phyloP scores from a whole-genome alignment of 2,797 vertebrate genomes.

The Tokudaia tokunoshimensis region DNA sequence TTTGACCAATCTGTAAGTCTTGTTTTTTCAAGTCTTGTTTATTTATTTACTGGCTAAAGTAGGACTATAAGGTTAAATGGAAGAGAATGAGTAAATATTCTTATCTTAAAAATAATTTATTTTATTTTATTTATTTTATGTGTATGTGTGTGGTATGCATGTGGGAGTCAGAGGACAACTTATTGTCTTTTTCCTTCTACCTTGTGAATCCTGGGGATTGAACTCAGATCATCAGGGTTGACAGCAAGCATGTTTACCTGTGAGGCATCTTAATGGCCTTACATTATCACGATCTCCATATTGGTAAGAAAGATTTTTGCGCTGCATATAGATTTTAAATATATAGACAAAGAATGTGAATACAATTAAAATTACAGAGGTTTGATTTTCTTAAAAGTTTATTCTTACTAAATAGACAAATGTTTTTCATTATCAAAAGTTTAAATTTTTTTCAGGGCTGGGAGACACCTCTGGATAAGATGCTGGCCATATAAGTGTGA shows the following conservation, averaged over 20 bases:
- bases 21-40: background rate
- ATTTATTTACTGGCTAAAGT: background rate
- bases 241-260: background rate
- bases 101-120: background rate
- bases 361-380: constrained; percentile 36
- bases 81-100: background rate
- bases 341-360: background rate
- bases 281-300: background rate
- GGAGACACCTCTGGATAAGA: background rate
- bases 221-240: background rate
- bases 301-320: background rate
- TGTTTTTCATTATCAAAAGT: background rate
- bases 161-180: background rate
- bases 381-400: background rate
- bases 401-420: background rate
- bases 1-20: background rate
- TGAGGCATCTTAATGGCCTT: background rate
- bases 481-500: background rate
- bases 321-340: background rate
- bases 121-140: background rate
- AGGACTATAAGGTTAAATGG: background rate
- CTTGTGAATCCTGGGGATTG: background rate
- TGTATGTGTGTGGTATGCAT: background rate
- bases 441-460: background rate
- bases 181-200: background rate